phyloP scores from a whole-genome alignment of 2,888 invertebrate species.

The Philereme vetulata region DNA sequence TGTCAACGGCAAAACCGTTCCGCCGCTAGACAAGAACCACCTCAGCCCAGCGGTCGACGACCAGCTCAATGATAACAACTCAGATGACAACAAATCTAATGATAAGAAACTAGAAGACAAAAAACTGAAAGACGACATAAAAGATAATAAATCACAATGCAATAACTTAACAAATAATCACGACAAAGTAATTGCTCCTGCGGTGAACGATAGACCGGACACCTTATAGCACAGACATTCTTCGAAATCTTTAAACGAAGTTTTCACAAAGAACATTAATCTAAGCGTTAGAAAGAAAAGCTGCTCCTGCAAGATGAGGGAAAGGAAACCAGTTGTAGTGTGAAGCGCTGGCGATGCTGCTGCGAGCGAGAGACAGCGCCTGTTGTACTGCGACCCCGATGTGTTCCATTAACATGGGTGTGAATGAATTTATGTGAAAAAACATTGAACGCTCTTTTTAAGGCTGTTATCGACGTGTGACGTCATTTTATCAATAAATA shows the following conservation, averaged over 20 bases:
- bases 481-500: conserved; percentile 36
- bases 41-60: conserved; percentile 16
- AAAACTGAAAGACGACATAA: conserved; percentile 42
- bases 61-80: conserved; percentile 32
- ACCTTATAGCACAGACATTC: conserved; percentile 76
- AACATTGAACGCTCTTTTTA: conserved; percentile 30
- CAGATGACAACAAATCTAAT: conserved; percentile 14
- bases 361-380: too few relatives aligned
- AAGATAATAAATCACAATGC: conserved; percentile 42
- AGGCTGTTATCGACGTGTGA: conserved; percentile 38
- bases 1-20: conserved; percentile 63
- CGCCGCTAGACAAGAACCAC: conserved; percentile 22
- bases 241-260: conserved; percentile 66
- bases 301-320: conserved; percentile 73
- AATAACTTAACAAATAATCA: conserved; percentile 42
- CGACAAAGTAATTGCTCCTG: conserved; percentile 27
- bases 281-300: conserved; percentile 65
- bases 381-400: too few relatives aligned
- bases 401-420: background rate
- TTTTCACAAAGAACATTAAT: conserved; percentile 55
- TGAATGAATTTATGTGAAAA: conserved; percentile 19
- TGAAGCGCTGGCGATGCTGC: conserved; percentile 35
- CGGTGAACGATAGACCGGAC: conserved; percentile 56
- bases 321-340: conserved; percentile 71
- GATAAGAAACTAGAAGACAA: conserved; percentile 45